Evolutionary conservation across 2,888 invertebrate genomes (phyloP), one percentile per base, ranked within the genome.

Genomic region (Eurois occulta): DNA sequence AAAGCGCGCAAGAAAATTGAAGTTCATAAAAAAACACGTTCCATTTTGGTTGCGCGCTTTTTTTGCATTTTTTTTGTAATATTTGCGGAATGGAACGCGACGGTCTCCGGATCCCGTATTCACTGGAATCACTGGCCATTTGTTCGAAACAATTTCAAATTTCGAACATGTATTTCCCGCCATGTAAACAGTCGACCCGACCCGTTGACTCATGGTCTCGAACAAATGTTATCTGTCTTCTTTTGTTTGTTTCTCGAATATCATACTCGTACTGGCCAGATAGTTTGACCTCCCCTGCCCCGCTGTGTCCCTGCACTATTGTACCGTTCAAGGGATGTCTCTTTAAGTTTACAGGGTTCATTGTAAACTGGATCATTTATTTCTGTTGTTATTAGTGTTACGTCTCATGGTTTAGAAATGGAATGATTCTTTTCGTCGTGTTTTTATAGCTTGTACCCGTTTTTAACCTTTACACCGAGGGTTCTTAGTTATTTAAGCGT

Each of bases 151-250:
- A 77, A 85, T 85, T 85, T 85, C 74, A 83, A 92, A 91, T 91
- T 91, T 91, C 90, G 91, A 92, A 93, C 90, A 90, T 90, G 90
- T 90, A 88, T 86, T 91, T 90, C 90, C 88, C 87, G 79, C 88
- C 85, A 80, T 84, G 88, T 91, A 91, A 91, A 91, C 90, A 91
- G 84, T 85, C 90, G 87, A 90, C 91, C 92, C 92, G 92, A 91
- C 92, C 92, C 93, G 94, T 94, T 95, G 95, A 95, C 94, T 95
- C 95, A 95, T 91, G 92, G 93, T 93, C 92, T 92, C 94, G 94
- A 95, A 95, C 96, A 96, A 96, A 95, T 95, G 96, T 95, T 96
- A 95, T 95, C 95, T 94, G 93, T 96, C 95, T 94, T 94, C 94
- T 95, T 95, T 95, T 95, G 95, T 96, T 96, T 96, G 95, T 96